Base-by-base conservation (phyloP, 2,113 vertebrate genomes). In the Dendrocopos noguchii region DNA sequence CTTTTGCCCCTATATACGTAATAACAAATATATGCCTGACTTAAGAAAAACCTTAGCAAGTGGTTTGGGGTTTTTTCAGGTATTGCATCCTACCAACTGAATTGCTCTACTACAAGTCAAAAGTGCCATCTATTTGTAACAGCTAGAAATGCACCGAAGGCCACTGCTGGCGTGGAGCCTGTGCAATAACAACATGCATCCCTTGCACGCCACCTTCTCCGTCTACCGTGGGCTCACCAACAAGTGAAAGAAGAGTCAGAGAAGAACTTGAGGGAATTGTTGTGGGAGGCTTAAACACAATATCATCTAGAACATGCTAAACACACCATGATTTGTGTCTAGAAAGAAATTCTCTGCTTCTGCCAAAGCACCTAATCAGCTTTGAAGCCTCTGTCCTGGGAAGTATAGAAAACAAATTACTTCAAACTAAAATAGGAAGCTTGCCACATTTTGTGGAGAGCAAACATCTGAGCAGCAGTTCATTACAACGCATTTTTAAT, bases 111-210 rank as follows among this genome's bases (percentile, higher is more conserved):
- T 91, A 95, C 94, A 95, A 97, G 97, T 97, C 97, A 94, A 98
- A 98, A 98, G 98, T 97, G 98, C 98, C 98, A 98, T 98, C 98
- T 98, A 98, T 97, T 92, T 97, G 97, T 90, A 93, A 94, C 59
- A 96, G 88, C 84, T 28, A 93, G 98, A 98, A 98, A 89, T 97
- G 97, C 98, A 98, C 52, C 88, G 1, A 19, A 87, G 93, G 90
- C 94, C 33, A 29, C 74, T 42, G 78, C 79, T 24, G 56, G 28
- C 61, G 75, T 5, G 22, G 74, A 64, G 47, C 22, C 4, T 36
- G 52, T 12, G 65, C 29, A 28, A 39, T 3, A 73, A 42, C 9
- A 39, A 24, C 50, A 25, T 1, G 16, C 34, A 34, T 75, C 9
- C 59, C 46, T 17, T 16, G 57, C 44, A 9, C 4, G 3, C 29